Percentiles rank a stretch among this genome's conserved stretches.
These are phyloP conservation scores for Trichoplusia ni DNA, from an alignment of 1,140 invertebrate genomes.

Conservation along the genomic window DNA sequence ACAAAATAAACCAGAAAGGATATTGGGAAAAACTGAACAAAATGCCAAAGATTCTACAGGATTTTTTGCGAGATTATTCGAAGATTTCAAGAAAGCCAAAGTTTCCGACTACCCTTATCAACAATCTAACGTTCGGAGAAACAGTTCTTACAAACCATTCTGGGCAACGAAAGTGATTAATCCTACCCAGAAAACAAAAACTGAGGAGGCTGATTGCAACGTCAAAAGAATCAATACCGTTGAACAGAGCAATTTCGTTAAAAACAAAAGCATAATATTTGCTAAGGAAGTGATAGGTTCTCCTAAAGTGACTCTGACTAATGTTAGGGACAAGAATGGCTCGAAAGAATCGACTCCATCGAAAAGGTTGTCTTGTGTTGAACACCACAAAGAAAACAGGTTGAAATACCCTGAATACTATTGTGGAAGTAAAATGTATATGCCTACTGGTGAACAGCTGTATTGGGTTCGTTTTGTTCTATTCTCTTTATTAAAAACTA, in stretches of 20 bases:
- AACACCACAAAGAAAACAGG: constrained; percentile 50
- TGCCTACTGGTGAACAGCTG: constrained; percentile 66
- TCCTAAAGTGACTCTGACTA: constrained; percentile 43
- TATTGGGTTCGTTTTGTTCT: constrained; percentile 64
- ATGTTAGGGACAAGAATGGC: constrained; percentile 16
- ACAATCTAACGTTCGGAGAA: constrained; percentile 50
- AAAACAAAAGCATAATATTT: constrained; percentile 45
- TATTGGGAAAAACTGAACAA: constrained; percentile 31
- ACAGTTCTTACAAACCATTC: constrained; percentile 65
- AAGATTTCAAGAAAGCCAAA: constrained; percentile 60
- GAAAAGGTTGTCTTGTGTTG: constrained; percentile 52
- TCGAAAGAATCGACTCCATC: constrained; percentile 9
- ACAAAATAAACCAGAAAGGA: constrained; percentile 32
- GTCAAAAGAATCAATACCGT: constrained; percentile 34
- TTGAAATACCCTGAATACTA: constrained; percentile 57
- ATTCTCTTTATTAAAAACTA: not conserved
- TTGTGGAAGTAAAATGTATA: constrained; percentile 66
- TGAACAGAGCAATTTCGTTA: constrained; percentile 40
- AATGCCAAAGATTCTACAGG: constrained; percentile 36
- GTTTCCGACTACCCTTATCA: constrained; percentile 62
- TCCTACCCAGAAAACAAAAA: constrained; percentile 25
- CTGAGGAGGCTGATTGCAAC: constrained; percentile 32
- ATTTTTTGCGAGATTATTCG: constrained; percentile 57
- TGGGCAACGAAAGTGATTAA: constrained; percentile 59
- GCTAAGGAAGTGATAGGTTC: constrained; percentile 42